Evolutionary conservation across 2,113 vertebrate genomes (phyloP).

Genomic region (Gracilinanus agilis): DNA sequence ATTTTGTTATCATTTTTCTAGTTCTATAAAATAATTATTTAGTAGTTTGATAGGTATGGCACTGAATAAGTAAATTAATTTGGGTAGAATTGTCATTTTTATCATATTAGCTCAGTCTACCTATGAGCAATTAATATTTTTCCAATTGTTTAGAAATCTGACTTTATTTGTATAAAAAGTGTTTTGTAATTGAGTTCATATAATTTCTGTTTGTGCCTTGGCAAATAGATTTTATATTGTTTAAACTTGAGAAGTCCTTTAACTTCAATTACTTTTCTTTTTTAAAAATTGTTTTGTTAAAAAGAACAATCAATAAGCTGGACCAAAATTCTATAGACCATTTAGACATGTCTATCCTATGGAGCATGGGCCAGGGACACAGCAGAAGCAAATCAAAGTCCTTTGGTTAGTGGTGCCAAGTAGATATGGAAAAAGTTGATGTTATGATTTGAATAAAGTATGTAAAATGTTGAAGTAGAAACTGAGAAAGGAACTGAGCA

Average conservation of each 20-base stretch:
- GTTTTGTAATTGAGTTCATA: too few relatives aligned
- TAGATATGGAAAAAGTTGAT: background rate
- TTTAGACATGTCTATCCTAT: background rate
- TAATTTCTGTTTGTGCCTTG: too few relatives aligned
- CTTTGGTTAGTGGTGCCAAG: background rate
- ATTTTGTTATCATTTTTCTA: too few relatives aligned
- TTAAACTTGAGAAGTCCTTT: background rate
- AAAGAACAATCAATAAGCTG: background rate
- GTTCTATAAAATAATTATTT: too few relatives aligned
- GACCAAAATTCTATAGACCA: background rate
- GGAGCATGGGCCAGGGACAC: background rate
- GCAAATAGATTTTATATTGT: too few relatives aligned
- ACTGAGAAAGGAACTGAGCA: background rate
- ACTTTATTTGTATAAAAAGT: too few relatives aligned
- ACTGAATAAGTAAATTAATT: too few relatives aligned
- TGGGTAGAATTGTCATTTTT: too few relatives aligned
- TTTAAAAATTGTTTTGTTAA: background rate
- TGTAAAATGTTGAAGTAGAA: background rate
- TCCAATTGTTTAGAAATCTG: too few relatives aligned
- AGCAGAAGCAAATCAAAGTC: background rate
- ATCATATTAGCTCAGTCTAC: too few relatives aligned
- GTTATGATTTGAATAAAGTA: background rate
- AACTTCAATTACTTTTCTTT: background rate
- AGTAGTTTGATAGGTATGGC: too few relatives aligned
- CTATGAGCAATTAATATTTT: too few relatives aligned